Conservation (phyloP, 2,113 vertebrate genomes). For the Semicossyphus pulcher region DNA sequence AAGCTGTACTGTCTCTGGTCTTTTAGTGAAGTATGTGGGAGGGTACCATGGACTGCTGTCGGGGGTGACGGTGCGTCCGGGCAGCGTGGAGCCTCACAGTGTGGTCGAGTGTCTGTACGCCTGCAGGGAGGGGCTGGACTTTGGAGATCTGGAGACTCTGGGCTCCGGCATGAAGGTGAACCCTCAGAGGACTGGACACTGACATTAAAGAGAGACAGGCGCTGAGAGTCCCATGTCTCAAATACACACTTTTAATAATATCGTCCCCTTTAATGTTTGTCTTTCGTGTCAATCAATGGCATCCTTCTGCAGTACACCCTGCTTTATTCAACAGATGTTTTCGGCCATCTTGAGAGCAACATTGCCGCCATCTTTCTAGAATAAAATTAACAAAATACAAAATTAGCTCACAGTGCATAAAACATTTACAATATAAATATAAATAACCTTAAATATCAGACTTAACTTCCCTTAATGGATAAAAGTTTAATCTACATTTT, state of each 20-base stretch:
- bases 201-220: neutral
- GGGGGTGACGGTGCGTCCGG: constrained; percentile 95
- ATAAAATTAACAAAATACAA: neutral
- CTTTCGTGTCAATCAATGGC: neutral
- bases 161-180: constrained; percentile 99
- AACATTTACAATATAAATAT: neutral
- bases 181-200: neutral
- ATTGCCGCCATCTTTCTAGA: neutral
- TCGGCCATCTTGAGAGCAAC: neutral
- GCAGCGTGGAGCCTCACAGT: constrained; percentile 95
- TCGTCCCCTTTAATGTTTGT: too few relatives aligned
- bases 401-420: neutral
- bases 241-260: too few relatives aligned
- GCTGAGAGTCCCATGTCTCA: too few relatives aligned
- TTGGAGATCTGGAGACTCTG: constrained; percentile 97
- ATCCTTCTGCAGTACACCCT: too few relatives aligned
- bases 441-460: neutral
- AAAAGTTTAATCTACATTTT: too few relatives aligned
- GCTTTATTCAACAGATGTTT: neutral
- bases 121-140: constrained; percentile 98
- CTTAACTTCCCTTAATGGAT: too few relatives aligned
- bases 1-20: constrained; percentile 14
- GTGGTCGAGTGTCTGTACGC: constrained; percentile 99
- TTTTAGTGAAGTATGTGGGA: constrained; percentile 87
- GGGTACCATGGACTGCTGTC: constrained; percentile 97